Evolutionary conservation across 2,797 vertebrate genomes (phyloP), one percentile per base, ranked within the genome.

Genomic region (Cuculus canorus): DNA sequence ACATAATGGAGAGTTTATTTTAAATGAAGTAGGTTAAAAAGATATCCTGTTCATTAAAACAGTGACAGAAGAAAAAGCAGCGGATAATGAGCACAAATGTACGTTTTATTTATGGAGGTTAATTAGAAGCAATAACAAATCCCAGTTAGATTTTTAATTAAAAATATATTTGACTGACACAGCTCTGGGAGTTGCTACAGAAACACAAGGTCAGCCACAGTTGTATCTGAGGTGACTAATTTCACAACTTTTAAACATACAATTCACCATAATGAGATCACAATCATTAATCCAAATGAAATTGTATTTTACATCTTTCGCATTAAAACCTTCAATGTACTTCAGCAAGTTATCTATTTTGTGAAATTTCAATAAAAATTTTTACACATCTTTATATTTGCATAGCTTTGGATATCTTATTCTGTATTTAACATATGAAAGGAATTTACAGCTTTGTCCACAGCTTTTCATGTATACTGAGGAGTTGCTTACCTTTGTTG

Each of bases 131-230:
- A 94, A 52, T 70, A 64, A 66, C 33, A 95, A 83, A 86, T 60
- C 28, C 14, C 32, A 82, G 41, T 79, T 84, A 82, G 24, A 70
- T 66, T 92, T 94, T 94, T 93, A 72, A 66, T 90, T 88, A 56
- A 86, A 88, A 86, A 82, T 60, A 16, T 81, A 33, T 81, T 81
- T 52, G 52, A 48, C 14, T 86, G 78, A 88, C 27, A 59, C 19
- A 73, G 93, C 87, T 35, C 57, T 1, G 4, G 35, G 54, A 82
- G 23, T 53, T 88, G 59, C 59, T 78, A 27, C 52, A 88, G 80
- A 91, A 94, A 88, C 23, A 53, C 27, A 9, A 91, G 48, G 35
- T 91, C 69, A 95, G 24, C 30, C 54, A 52, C 30, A 17, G 25
- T 48, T 87, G 16, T 15, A 35, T 61, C 69, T 63, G 35, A 81